Conservation (phyloP, 2,113 vertebrate genomes). For the Elephantulus edwardii region DNA sequence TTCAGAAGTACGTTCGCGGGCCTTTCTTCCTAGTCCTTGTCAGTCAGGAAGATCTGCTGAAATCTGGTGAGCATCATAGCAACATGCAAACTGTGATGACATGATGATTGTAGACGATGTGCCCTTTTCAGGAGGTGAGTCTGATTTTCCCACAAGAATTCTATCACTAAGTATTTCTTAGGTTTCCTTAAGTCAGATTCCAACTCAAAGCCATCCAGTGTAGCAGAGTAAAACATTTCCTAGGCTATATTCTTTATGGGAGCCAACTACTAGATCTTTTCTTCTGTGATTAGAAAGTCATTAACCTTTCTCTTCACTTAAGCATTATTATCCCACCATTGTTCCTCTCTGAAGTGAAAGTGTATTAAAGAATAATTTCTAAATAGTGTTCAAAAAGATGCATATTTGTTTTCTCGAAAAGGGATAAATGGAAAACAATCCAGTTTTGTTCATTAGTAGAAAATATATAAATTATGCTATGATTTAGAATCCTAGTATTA, state of each 20-base stretch:
- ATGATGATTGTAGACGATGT: not conserved
- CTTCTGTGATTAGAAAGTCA: not conserved
- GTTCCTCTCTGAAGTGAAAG: not conserved
- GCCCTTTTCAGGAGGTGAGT: no score
- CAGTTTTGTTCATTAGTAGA: not conserved
- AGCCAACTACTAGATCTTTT: not conserved
- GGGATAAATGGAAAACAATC: not conserved
- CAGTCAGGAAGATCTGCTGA: not conserved
- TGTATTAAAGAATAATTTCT: not conserved
- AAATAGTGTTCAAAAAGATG: not conserved
- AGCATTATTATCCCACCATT: not conserved
- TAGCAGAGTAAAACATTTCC: not conserved
- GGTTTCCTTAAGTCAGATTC: not conserved
- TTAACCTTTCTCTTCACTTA: no score
- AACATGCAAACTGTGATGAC: not conserved
- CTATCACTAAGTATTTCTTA: not conserved
- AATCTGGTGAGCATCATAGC: not conserved
- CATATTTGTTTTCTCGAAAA: not conserved
- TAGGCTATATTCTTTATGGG: not conserved
- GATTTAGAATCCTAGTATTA: not conserved
- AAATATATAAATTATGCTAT: not conserved
- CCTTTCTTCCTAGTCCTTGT: not conserved
- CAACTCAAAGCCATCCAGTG: not conserved
- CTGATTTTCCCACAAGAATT: not conserved
- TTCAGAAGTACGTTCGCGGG: not conserved